Percentiles rank a stretch among this genome's conserved stretches.
Evolutionary conservation across 2,797 vertebrate species (phyloP).

Genomic region (Micromesistius poutassou): DNA sequence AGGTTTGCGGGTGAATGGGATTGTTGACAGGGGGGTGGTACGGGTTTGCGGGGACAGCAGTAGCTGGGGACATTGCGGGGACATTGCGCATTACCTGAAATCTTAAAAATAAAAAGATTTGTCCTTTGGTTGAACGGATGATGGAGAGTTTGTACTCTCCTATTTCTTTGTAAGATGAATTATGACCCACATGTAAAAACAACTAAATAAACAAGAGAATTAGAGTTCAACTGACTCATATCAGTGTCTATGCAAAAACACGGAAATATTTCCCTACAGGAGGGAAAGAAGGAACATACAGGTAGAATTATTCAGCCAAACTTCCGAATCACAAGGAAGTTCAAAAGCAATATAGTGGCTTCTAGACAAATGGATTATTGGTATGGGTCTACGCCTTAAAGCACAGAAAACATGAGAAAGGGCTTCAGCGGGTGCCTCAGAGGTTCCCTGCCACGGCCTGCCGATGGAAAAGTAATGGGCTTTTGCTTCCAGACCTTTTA

Average conservation of each 20-base stretch:
- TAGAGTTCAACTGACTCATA: background rate
- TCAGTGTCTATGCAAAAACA: conserved; percentile 9
- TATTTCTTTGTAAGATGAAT: background rate
- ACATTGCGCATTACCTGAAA: background rate
- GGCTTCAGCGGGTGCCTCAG: conserved; percentile 4
- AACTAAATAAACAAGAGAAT: background rate
- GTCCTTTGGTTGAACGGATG: background rate
- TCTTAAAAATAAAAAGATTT: background rate
- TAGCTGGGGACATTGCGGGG: too few species aligned
- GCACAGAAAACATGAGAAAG: conserved; percentile 15
- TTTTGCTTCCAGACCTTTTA: conserved; percentile 23
- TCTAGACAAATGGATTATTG: conserved; percentile 20
- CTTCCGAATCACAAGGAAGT: conserved; percentile 4
- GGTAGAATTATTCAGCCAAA: conserved; percentile 16
- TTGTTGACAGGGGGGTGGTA: too few species aligned
- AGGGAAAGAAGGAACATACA: background rate
- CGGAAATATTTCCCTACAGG: conserved; percentile 5
- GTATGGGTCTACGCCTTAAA: conserved; percentile 24
- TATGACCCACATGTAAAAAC: background rate
- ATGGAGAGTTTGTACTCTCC: background rate
- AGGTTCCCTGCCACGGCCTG: conserved; percentile 12
- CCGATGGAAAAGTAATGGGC: conserved; percentile 14
- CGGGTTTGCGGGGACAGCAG: too few species aligned
- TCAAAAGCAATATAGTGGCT: conserved; percentile 11
- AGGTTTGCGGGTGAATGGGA: too few species aligned